These are phyloP conservation scores for Amniataba percoides DNA, from an alignment of 2,797 vertebrate species.

Conservation along the genomic window DNA sequence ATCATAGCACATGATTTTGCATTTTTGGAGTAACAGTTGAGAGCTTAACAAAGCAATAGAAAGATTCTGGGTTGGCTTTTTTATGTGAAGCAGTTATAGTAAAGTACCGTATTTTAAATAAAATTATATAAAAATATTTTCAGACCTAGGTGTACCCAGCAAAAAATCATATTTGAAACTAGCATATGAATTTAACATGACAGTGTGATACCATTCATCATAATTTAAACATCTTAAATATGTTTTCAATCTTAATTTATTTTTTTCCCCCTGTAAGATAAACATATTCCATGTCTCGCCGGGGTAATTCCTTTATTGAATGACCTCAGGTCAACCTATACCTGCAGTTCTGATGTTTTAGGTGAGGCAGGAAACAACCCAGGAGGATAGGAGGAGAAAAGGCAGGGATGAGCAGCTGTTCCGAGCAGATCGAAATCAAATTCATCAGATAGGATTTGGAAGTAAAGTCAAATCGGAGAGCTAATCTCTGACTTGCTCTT, in stretches of 20 bases:
- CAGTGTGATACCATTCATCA: constrained; percentile 2
- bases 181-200: constrained; percentile 2
- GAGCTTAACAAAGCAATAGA: constrained; percentile 37
- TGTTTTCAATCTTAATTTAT: constrained; percentile 11
- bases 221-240: constrained; percentile 3
- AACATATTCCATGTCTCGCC: constrained; percentile 38
- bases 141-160: too few species aligned
- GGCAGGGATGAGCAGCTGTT: constrained; percentile 65
- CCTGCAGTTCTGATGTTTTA: constrained; percentile 59
- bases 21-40: constrained; percentile 53
- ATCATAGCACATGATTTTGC: constrained; percentile 50
- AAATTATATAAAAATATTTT: constrained; percentile 5
- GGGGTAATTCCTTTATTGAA: constrained; percentile 53
- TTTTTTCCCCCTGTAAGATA: constrained; percentile 31
- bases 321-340: constrained; percentile 52
- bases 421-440: constrained; percentile 40
- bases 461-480: constrained; percentile 69
- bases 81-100: constrained; percentile 7
- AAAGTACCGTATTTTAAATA: not conserved
- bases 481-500: constrained; percentile 62
- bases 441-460: constrained; percentile 68
- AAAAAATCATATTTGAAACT: constrained; percentile 8
- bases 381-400: constrained; percentile 42
- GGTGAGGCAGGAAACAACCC: constrained; percentile 49
- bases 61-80: constrained; percentile 19